A percentile compares a stretch with the other conserved stretches of the same genome.
Evolutionary conservation across 1,140 invertebrate species (phyloP).

Genomic region (Sitophilus oryzae): DNA sequence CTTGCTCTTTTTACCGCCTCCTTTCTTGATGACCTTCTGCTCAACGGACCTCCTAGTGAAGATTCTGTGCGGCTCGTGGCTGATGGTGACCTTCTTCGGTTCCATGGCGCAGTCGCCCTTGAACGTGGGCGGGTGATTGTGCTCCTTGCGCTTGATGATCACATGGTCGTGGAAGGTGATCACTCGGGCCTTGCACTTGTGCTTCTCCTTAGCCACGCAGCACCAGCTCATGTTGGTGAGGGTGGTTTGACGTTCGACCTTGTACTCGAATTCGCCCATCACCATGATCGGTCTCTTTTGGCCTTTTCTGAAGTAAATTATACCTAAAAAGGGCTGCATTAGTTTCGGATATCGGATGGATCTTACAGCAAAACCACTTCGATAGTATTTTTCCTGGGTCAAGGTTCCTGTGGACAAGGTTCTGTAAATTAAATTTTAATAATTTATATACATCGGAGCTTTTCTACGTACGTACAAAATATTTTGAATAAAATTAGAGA

Average conservation of each 20-base stretch:
- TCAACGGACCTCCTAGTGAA: neutral
- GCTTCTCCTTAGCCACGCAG: slow-evolving; percentile 27
- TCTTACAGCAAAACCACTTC: no score
- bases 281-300: slow-evolving; percentile 32
- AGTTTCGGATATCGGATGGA: neutral
- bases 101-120: slow-evolving; percentile 15
- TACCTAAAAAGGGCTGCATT: slow-evolving; percentile 25
- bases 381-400: no score
- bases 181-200: slow-evolving; percentile 34
- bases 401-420: no score
- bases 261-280: slow-evolving; percentile 28
- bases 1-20: no score
- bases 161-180: slow-evolving; percentile 25
- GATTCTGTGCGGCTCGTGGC: slow-evolving; percentile 5
- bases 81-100: neutral
- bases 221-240: slow-evolving; percentile 31
- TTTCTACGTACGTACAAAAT: no score
- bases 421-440: no score
- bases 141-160: slow-evolving; percentile 23
- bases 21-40: no score
- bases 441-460: no score
- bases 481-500: no score
- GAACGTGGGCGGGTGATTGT: slow-evolving; percentile 27
- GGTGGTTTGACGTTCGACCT: slow-evolving; percentile 27
- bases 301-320: slow-evolving; percentile 29